Evolutionary conservation across 2,113 vertebrate genomes (phyloP).

Genomic region (Baryphthengus martii): DNA sequence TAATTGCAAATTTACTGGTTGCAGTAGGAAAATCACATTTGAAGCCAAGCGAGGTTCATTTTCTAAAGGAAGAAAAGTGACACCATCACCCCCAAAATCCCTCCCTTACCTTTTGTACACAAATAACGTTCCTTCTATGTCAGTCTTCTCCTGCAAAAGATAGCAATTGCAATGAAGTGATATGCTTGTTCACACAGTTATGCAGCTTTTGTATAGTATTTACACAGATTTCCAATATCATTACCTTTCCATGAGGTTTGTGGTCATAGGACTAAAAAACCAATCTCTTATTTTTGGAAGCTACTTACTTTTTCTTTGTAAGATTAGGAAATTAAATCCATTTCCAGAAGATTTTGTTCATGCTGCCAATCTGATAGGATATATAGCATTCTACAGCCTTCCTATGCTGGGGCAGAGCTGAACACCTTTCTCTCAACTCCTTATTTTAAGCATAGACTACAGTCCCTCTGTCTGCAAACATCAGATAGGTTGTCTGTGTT

Average conservation of each 20-base stretch:
- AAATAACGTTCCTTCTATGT: slow-evolving; percentile 96
- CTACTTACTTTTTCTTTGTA: background rate
- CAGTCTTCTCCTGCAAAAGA: slow-evolving; percentile 90
- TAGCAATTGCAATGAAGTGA: background rate
- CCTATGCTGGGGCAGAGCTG: background rate
- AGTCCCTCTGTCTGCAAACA: background rate
- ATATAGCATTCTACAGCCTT: background rate
- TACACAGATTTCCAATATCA: background rate
- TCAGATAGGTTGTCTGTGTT: accelerated
- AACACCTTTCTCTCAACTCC: background rate
- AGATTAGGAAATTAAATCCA: background rate
- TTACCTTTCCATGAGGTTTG: background rate
- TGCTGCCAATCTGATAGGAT: accelerated
- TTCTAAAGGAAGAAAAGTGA: background rate
- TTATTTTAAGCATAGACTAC: accelerated
- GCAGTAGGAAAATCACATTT: background rate
- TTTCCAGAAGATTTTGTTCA: background rate
- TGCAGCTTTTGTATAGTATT: accelerated
- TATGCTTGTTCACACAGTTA: background rate
- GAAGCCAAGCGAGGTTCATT: background rate
- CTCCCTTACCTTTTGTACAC: slow-evolving; percentile 90
- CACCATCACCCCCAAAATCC: accelerated
- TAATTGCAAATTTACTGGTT: background rate
- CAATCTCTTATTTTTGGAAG: background rate
- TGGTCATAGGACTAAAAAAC: background rate